These are phyloP conservation scores for Melanostoma mellinum DNA, from an alignment of 2,888 invertebrate species.

Conservation along the genomic window DNA sequence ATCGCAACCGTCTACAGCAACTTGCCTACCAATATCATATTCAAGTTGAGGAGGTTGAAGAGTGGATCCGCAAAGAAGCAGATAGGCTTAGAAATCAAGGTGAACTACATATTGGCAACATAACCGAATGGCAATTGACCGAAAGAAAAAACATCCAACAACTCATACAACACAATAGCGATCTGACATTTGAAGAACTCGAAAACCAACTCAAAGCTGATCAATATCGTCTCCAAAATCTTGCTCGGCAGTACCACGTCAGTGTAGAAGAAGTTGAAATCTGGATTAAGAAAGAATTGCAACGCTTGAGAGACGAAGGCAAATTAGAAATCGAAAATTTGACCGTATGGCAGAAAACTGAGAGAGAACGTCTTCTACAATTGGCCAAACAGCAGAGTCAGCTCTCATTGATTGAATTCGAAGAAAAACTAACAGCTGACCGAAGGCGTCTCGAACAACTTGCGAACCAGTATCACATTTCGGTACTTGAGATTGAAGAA, in stretches of 20 bases:
- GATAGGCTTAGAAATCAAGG: constrained; percentile 77
- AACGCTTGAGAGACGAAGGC: constrained; percentile 78
- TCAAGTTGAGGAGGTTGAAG: constrained; percentile 79
- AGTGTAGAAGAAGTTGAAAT: constrained; percentile 79
- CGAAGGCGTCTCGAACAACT: constrained; percentile 77
- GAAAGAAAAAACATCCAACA: constrained; percentile 78
- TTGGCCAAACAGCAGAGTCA: constrained; percentile 75
- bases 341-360: constrained; percentile 78
- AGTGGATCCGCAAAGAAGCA: constrained; percentile 79
- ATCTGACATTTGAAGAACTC: constrained; percentile 78
- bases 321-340: constrained; percentile 78
- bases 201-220: constrained; percentile 78
- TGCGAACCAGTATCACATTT: constrained; percentile 79
- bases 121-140: constrained; percentile 78
- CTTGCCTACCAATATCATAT: constrained; percentile 78
- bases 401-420: constrained; percentile 78
- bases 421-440: constrained; percentile 77
- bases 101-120: constrained; percentile 75
- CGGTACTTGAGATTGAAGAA: constrained; percentile 78
- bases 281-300: constrained; percentile 79
- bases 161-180: constrained; percentile 78
- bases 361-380: constrained; percentile 76
- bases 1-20: constrained; percentile 79
- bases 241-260: constrained; percentile 78
- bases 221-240: constrained; percentile 75